Conservation (phyloP, 2,113 vertebrate species). For the Siniperca knerii region DNA sequence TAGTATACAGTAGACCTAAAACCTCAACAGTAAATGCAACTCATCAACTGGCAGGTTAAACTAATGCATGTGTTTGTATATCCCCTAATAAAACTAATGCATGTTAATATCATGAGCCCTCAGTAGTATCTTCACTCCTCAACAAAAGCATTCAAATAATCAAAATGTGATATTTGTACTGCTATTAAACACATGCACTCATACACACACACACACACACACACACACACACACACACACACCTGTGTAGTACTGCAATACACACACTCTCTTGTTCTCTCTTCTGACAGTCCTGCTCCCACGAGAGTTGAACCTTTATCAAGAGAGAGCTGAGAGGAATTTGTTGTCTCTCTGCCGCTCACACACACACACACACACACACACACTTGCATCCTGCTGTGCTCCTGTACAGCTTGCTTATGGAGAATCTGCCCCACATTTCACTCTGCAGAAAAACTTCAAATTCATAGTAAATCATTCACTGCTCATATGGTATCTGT, state of each 20-base stretch:
- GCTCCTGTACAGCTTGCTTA: constrained; percentile 1
- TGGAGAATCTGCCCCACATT: background rate
- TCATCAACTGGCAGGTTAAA: background rate
- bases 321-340: constrained; percentile 34
- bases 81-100: background rate
- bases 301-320: constrained; percentile 33
- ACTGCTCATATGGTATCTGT: background rate
- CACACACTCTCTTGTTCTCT: constrained; percentile 22
- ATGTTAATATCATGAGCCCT: constrained; percentile 1
- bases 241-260: constrained; percentile 23
- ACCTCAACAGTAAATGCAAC: background rate
- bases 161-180: constrained; percentile 9
- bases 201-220: background rate
- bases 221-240: background rate
- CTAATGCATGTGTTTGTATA: background rate
- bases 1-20: background rate
- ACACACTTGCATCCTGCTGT: constrained; percentile 5
- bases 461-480: background rate
- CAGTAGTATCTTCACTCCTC: background rate
- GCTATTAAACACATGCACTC: background rate
- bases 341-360: background rate
- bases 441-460: constrained; percentile 3
- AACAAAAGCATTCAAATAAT: constrained; percentile 16
- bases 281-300: constrained; percentile 15
- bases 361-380: background rate